phyloP scores from a whole-genome alignment of 1,140 invertebrate species.

The Trissolcus basalis region DNA sequence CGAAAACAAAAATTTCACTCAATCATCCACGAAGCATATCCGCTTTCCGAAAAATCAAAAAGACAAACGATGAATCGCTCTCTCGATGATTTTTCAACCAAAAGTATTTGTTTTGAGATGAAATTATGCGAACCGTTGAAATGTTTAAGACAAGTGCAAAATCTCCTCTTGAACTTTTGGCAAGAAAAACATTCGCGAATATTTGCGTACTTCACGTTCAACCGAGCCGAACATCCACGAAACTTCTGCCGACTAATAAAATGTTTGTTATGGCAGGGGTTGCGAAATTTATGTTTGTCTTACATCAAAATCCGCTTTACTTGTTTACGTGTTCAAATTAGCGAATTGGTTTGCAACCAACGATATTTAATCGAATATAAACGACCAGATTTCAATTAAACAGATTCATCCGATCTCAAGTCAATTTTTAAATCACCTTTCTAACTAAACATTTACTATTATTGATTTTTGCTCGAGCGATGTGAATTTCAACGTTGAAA shows the following conservation, averaged over 20 bases:
- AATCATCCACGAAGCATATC: neutral
- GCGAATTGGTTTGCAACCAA: conserved; percentile 33
- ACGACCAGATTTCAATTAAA: too few relatives aligned
- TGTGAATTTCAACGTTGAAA: too few relatives aligned
- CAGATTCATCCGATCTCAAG: too few relatives aligned
- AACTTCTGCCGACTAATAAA: conserved; percentile 37
- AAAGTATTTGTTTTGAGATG: neutral
- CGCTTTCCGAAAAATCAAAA: neutral
- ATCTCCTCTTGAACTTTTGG: conserved; percentile 18
- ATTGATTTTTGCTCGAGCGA: too few relatives aligned
- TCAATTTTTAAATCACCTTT: too few relatives aligned
- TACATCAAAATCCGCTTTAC: conserved; percentile 48
- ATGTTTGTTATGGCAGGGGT: conserved; percentile 47
- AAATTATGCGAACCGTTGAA: neutral
- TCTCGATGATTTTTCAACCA: too few relatives aligned
- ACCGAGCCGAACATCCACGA: conserved; percentile 34
- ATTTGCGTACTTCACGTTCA: conserved; percentile 50
- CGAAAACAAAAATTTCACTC: neutral
- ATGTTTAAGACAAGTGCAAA: conserved; percentile 5
- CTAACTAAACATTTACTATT: too few relatives aligned
- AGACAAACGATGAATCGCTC: neutral
- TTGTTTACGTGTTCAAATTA: conserved; percentile 47
- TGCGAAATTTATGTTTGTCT: conserved; percentile 54
- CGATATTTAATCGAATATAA: conserved; percentile 37
- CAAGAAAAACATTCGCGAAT: conserved; percentile 47